phyloP scores from a whole-genome alignment of 2,888 invertebrate genomes.

The Synergus japonicus region DNA sequence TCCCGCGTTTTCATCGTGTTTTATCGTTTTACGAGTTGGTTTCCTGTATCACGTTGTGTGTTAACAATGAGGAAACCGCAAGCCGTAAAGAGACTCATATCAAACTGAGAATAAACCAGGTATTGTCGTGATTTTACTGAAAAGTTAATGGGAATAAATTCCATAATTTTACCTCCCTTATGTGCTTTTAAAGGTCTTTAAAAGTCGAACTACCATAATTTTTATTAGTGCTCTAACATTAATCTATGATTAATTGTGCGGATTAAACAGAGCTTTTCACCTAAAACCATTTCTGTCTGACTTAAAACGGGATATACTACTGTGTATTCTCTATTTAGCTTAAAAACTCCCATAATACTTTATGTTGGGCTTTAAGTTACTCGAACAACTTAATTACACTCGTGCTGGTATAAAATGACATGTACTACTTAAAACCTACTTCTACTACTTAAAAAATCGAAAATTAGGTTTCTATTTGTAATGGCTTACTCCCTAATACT shows the following conservation, averaged over 20 bases:
- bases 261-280: too few species aligned
- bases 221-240: background rate
- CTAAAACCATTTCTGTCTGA: too few species aligned
- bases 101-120: constrained; percentile 23
- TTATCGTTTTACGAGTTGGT: constrained; percentile 55
- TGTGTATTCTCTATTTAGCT: too few species aligned
- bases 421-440: too few species aligned
- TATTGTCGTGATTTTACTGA: constrained; percentile 17
- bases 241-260: too few species aligned
- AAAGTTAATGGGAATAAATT: constrained; percentile 5
- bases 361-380: too few species aligned
- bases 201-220: background rate
- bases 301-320: too few species aligned
- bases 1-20: constrained; percentile 48
- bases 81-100: constrained; percentile 46
- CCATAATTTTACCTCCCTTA: constrained; percentile 6
- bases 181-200: background rate
- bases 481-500: too few species aligned
- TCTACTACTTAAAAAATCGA: background rate
- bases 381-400: too few species aligned
- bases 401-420: too few species aligned
- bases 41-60: constrained; percentile 44
- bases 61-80: constrained; percentile 49
- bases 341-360: too few species aligned
- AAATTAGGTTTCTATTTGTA: too few species aligned